phyloP scores from a whole-genome alignment of 2,888 invertebrate genomes.

The Choreutis nemorana region DNA sequence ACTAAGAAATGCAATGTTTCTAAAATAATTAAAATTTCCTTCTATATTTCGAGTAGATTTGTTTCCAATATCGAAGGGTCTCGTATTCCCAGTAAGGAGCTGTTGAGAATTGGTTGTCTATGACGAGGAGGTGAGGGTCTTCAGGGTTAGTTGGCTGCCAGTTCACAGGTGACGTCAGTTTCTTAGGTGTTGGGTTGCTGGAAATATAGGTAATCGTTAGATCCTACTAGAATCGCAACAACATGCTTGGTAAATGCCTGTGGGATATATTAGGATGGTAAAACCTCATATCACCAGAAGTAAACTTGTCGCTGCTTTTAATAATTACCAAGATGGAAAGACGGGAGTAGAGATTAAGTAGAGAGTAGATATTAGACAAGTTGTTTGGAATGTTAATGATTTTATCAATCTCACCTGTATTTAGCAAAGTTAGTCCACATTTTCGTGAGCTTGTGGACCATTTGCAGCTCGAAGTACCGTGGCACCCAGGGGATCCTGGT shows the following conservation, averaged over 20 bases:
- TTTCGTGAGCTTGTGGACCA: conserved; percentile 31
- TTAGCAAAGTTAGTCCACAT: conserved; percentile 56
- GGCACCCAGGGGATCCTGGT: conserved; percentile 20
- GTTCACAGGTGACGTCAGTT: conserved; percentile 18
- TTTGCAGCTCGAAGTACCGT: conserved; percentile 23
- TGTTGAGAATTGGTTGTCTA: conserved; percentile 28
- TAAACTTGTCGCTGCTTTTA: no score
- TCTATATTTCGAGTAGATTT: conserved; percentile 39
- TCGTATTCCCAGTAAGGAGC: conserved; percentile 31
- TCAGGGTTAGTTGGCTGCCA: conserved; percentile 27
- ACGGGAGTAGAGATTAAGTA: no score
- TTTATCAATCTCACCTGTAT: conserved; percentile 28
- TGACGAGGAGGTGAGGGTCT: conserved; percentile 25
- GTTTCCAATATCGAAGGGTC: conserved; percentile 34
- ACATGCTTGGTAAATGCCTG: no score
- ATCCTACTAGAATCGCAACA: no score
- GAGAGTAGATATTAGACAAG: neutral
- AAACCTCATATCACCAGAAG: no score
- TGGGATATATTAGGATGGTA: no score
- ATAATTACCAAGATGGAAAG: no score
- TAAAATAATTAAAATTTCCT: conserved; percentile 18
- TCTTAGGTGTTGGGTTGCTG: conserved; percentile 38
- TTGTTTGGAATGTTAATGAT: neutral
- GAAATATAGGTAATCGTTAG: no score
- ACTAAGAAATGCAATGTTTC: no score